phyloP scores from a whole-genome alignment of 2,797 vertebrate species.

The Chaenodraco wilsoni region DNA sequence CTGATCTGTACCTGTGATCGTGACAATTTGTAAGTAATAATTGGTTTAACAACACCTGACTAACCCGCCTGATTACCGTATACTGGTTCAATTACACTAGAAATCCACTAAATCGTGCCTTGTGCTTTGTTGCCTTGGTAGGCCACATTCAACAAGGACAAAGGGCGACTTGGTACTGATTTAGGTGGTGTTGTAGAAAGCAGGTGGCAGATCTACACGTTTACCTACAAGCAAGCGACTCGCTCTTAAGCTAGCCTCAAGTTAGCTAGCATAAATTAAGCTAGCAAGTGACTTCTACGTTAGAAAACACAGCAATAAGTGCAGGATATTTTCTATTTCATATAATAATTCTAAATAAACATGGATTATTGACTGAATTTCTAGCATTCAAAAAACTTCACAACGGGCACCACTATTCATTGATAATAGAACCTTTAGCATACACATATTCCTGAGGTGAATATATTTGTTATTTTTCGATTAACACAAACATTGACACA shows the following conservation, averaged over 20 bases:
- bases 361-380: too few species aligned
- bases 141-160: too few species aligned
- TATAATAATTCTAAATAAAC: too few species aligned
- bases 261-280: neutral
- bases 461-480: conserved; percentile 15
- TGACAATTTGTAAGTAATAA: too few species aligned
- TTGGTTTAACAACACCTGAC: too few species aligned
- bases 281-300: too few species aligned
- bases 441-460: conserved; percentile 16
- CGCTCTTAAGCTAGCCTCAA: neutral
- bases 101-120: neutral
- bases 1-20: too few species aligned
- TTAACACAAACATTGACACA: conserved; percentile 22
- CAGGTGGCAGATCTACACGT: neutral
- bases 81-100: neutral
- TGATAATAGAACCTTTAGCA: neutral
- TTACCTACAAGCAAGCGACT: too few species aligned
- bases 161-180: neutral
- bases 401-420: too few species aligned
- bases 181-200: neutral
- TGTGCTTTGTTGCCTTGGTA: neutral
- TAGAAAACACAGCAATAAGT: neutral
- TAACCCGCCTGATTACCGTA: neutral
- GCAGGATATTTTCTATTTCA: too few species aligned
- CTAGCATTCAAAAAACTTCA: too few species aligned